Evolutionary conservation across 64 coral and sea anemone genomes (phyloP), one percentile per base, ranked within the genome.

Genomic region (Cladopsammia gracilis): DNA sequence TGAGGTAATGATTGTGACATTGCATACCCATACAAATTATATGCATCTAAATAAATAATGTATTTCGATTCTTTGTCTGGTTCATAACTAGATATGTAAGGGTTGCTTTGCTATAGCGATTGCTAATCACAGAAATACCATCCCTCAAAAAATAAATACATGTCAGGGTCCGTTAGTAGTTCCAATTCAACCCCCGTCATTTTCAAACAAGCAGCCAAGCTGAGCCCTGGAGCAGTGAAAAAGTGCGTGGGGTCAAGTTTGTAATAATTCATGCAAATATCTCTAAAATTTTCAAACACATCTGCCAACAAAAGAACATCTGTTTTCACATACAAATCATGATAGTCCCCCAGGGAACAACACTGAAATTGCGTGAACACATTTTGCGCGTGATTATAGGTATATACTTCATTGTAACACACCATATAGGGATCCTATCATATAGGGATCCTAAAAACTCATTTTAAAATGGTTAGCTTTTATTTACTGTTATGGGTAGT

Each of bases 101-200:
- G 4, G 10, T 64, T 9, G 57, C 79, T 62, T 83, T 48, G 0
- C 23, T 23, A 49, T 86, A 22, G 6, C 64, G 19, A 4, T 86
- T 48, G 5, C 7, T 42, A 4, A 48, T 62, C 62, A 34, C n/a
- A 7, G 56, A 86, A 19, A 70, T 48, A 20, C 83, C 64, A 4
- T 42, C 83, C 69, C 50, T 88, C 70, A 4, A 87, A 34, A 57
- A 87, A 87, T 11, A 47, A 0, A 13, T 72, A 87, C 85, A 87
- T 87, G 15, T 71, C 85, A 1, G 10, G 19, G 48, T 87, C 85
- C 0, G 64, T 72, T 34, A 87, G 10, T 7, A 73, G 5, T n/a
- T n/a, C n/a, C n/a, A n/a, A n/a, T n/a, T n/a, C n/a, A n/a, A n/a
- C n/a, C n/a, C n/a, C n/a, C n/a, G n/a, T n/a, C n/a, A n/a, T n/a